These are phyloP conservation scores for Galeopterus variegatus DNA, from an alignment of 2,113 vertebrate genomes.

Conservation along the genomic window DNA sequence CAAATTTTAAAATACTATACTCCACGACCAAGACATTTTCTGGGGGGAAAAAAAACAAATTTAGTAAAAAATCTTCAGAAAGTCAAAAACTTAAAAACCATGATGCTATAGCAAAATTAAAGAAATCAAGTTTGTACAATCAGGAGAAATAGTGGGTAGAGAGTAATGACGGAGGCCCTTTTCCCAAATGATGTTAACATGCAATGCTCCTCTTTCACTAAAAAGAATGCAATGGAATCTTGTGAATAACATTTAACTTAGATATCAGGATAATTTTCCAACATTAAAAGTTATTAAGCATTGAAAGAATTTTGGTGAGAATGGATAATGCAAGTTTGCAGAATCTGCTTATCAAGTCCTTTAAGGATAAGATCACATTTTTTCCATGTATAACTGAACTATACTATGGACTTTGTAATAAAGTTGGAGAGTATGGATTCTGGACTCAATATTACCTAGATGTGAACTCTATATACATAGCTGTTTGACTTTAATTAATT, in stretches of 20 bases:
- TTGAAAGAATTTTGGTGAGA: conserved; percentile 11
- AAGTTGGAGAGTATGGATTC: background rate
- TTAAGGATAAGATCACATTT: background rate
- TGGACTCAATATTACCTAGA: background rate
- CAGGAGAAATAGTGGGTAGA: background rate
- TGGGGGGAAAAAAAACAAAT: background rate
- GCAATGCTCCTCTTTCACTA: background rate
- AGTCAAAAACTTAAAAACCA: background rate
- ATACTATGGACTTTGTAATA: background rate
- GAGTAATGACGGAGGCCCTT: background rate
- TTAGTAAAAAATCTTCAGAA: background rate
- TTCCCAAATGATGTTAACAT: background rate
- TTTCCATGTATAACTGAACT: background rate
- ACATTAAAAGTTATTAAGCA: background rate
- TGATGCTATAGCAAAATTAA: background rate
- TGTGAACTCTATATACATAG: background rate
- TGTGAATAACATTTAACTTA: conserved; percentile 2
- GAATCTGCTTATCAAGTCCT: background rate
- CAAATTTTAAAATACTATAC: conserved; percentile 32
- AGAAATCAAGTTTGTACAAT: background rate
- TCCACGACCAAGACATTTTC: background rate
- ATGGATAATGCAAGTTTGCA: background rate
- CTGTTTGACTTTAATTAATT: background rate
- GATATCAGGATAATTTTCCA: background rate
- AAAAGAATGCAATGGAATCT: background rate